phyloP scores from a whole-genome alignment of 2,888 invertebrate species.

The Nymphalis polychloros region DNA sequence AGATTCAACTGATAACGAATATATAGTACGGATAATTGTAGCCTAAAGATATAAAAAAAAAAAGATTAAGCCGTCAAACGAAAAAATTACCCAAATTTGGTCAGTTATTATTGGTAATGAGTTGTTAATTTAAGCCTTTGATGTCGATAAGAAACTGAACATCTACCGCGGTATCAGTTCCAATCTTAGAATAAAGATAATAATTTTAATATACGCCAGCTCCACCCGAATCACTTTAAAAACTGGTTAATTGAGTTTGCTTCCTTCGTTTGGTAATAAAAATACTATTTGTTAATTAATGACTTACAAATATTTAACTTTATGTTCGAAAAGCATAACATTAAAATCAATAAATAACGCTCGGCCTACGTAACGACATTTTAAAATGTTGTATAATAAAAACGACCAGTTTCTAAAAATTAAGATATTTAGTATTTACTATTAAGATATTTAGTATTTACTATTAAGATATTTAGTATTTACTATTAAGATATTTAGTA shows the following conservation, averaged over 20 bases:
- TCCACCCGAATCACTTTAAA: not conserved
- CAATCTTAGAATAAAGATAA: not conserved
- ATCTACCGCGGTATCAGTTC: not conserved
- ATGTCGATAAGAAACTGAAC: constrained; percentile 2
- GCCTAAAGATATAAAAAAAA: not conserved
- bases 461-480: constrained; percentile 1
- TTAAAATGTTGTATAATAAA: constrained; percentile 5
- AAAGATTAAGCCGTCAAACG: not conserved
- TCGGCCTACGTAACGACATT: constrained; percentile 5
- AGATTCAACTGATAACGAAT: not conserved
- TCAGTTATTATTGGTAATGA: not conserved
- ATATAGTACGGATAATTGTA: not conserved
- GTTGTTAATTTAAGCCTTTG: not conserved
- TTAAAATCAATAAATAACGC: constrained; percentile 11
- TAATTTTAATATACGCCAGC: not conserved
- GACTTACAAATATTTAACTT: constrained; percentile 25
- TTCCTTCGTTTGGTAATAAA: constrained; percentile 19
- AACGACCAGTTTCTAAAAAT: not conserved
- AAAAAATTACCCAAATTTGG: not conserved
- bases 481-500: not conserved
- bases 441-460: constrained; percentile 1
- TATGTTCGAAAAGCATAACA: constrained; percentile 4
- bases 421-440: constrained; percentile 1
- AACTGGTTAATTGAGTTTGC: constrained; percentile 18
- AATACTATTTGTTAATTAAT: constrained; percentile 19